phyloP scores from a whole-genome alignment of 2,888 invertebrate genomes.

The Meliscaeva auricollis region DNA sequence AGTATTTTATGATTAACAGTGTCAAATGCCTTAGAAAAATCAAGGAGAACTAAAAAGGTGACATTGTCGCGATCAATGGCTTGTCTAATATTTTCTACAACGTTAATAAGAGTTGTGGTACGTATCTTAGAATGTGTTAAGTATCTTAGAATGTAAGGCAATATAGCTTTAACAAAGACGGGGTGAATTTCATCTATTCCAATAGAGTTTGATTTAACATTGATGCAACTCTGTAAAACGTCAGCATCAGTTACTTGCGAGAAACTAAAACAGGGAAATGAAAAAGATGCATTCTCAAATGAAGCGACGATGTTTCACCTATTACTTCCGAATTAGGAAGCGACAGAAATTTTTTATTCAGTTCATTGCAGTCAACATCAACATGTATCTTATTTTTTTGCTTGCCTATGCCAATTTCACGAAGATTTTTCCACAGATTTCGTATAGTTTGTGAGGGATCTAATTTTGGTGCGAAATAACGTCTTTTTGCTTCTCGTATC shows the following conservation, averaged over 20 bases:
- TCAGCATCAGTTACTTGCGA: no score
- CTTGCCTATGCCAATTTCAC: no score
- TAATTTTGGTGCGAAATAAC: no score
- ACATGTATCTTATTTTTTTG: no score
- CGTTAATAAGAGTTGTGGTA: neutral
- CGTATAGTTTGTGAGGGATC: no score
- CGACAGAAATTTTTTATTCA: neutral
- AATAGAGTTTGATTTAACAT: neutral
- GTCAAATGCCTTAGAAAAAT: neutral
- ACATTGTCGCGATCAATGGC: neutral
- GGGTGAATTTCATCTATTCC: neutral
- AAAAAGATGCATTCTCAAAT: neutral
- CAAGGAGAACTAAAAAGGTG: constrained; percentile 6
- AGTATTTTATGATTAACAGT: neutral
- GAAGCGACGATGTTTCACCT: neutral
- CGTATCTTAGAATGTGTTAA: neutral
- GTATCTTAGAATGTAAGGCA: neutral
- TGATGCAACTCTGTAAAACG: no score
- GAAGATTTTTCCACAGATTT: no score
- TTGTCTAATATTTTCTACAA: neutral
- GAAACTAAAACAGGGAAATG: neutral
- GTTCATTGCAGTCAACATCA: neutral
- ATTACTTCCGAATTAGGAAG: neutral
- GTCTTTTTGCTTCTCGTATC: constrained; percentile 4
- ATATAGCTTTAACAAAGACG: no score